Conservation (phyloP, 2,888 invertebrate genomes). For the Callimorpha dominula region DNA sequence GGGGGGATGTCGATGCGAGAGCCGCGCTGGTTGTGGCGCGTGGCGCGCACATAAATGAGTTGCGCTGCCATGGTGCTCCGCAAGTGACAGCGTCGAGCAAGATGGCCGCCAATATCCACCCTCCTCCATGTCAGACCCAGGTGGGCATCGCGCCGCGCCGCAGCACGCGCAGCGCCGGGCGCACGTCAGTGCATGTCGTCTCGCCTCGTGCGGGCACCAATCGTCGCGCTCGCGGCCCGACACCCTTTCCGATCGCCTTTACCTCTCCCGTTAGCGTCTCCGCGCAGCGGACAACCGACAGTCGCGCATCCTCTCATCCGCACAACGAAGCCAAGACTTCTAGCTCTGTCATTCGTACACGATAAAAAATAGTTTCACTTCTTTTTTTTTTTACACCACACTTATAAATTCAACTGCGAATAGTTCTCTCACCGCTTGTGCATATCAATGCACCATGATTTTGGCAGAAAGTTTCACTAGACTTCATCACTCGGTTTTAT, state of each 20-base stretch:
- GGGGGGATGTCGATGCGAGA: slow-evolving; percentile 76
- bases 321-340: slow-evolving; percentile 55
- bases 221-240: slow-evolving; percentile 86
- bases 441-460: slow-evolving; percentile 42
- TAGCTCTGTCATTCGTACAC: slow-evolving; percentile 41
- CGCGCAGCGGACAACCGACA: slow-evolving; percentile 72
- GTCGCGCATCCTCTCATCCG: slow-evolving; percentile 81
- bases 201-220: slow-evolving; percentile 85
- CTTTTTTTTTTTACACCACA: slow-evolving; percentile 39
- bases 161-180: slow-evolving; percentile 85
- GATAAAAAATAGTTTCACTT: slow-evolving; percentile 43
- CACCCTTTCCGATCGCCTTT: slow-evolving; percentile 79
- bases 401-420: slow-evolving; percentile 40
- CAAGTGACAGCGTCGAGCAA: slow-evolving; percentile 84
- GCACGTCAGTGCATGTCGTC: slow-evolving; percentile 85
- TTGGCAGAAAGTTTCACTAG: slow-evolving; percentile 56
- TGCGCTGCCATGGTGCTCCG: slow-evolving; percentile 82
- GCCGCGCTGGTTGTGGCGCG: slow-evolving; percentile 75
- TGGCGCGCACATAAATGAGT: slow-evolving; percentile 81
- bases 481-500: slow-evolving; percentile 68
- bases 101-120: slow-evolving; percentile 84
- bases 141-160: slow-evolving; percentile 85
- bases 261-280: slow-evolving; percentile 74
- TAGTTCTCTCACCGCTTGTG: slow-evolving; percentile 56
- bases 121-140: slow-evolving; percentile 83